Conservation (phyloP, 2,113 vertebrate species). For the Scytalopus superciliaris region DNA sequence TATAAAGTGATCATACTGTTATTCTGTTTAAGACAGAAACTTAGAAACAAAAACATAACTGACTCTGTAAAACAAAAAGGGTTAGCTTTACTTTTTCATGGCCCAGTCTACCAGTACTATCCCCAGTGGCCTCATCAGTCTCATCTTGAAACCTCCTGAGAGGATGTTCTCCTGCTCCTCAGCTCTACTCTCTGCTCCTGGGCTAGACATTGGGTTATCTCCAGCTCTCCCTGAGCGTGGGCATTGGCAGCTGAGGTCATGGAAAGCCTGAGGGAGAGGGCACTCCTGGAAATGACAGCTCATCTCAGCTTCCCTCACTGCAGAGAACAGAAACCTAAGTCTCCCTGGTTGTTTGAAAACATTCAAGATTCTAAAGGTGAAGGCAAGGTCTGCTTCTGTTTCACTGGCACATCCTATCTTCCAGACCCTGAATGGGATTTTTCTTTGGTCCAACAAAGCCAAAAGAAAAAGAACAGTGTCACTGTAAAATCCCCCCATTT, state of each 20-base stretch:
- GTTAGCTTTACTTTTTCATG: neutral
- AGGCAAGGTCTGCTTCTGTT: neutral
- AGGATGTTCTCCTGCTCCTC: neutral
- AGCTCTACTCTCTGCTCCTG: neutral
- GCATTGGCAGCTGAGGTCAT: neutral
- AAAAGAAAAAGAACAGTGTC: neutral
- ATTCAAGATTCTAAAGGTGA: neutral
- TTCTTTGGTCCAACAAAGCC: neutral
- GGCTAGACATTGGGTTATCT: neutral
- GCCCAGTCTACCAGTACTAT: neutral
- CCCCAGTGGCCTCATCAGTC: neutral
- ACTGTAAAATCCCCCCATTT: neutral
- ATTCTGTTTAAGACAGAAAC: neutral
- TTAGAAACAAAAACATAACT: neutral
- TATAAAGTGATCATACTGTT: neutral
- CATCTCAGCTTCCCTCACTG: neutral
- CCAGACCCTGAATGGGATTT: neutral
- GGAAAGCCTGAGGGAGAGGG: neutral
- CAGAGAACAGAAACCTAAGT: neutral
- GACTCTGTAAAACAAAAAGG: neutral
- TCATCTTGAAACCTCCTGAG: neutral
- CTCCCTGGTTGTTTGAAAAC: neutral
- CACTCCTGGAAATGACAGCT: neutral
- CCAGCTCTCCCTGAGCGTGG: accelerated
- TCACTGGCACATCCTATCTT: neutral